Evolutionary conservation across 2,797 vertebrate genomes (phyloP).

Genomic region (Rachycentron canadum): DNA sequence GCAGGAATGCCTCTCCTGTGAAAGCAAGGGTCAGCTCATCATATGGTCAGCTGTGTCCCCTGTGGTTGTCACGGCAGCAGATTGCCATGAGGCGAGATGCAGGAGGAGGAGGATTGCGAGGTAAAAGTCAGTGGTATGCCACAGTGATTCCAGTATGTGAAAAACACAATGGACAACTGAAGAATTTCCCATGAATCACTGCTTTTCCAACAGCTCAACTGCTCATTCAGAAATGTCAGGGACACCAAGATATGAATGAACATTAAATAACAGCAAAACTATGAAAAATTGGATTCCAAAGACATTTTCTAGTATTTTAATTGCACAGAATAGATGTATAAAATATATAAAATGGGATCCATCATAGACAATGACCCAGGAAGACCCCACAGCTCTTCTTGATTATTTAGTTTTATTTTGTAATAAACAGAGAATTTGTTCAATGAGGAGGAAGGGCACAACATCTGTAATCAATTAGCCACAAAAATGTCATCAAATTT

Average conservation of each 20-base stretch:
- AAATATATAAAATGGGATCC: too few relatives aligned
- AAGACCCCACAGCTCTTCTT: too few relatives aligned
- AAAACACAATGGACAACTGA: constrained; percentile 38
- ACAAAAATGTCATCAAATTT: too few relatives aligned
- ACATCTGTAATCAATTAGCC: too few relatives aligned
- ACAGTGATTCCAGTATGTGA: constrained; percentile 29
- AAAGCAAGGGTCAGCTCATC: constrained; percentile 72
- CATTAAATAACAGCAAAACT: neutral
- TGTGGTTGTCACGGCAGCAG: constrained; percentile 74
- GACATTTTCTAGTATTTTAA: neutral
- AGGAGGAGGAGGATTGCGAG: constrained; percentile 21
- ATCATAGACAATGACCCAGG: too few relatives aligned
- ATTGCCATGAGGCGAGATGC: constrained; percentile 60
- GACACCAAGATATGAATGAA: constrained; percentile 44
- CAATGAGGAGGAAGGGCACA: too few relatives aligned
- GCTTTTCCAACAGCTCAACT: constrained; percentile 33
- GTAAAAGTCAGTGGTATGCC: constrained; percentile 33
- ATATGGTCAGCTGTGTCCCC: constrained; percentile 72
- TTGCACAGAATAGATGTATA: too few relatives aligned
- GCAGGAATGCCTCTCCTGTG: constrained; percentile 65
- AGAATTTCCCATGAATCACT: constrained; percentile 45
- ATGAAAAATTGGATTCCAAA: neutral
- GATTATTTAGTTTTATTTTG: too few relatives aligned
- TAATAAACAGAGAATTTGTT: too few relatives aligned
- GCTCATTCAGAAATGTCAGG: constrained; percentile 35